phyloP scores from a whole-genome alignment of 2,888 invertebrate species.

The Lepidocyrtinus sp. region DNA sequence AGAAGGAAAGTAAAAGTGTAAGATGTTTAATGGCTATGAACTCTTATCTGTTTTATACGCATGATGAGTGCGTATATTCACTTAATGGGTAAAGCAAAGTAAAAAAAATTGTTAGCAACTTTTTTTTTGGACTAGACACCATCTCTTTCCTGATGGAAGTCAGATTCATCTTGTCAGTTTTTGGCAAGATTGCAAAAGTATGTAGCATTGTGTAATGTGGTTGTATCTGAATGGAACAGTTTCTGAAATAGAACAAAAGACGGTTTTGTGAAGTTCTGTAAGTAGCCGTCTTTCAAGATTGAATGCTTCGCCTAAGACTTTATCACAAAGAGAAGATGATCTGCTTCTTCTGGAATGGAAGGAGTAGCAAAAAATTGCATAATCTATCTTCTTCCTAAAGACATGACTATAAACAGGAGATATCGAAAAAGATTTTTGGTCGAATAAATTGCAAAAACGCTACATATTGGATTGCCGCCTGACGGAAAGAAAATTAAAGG shows the following conservation, averaged over 20 bases:
- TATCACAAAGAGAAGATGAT: slow-evolving; percentile 26
- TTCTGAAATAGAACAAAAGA: slow-evolving; percentile 1
- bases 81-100: slow-evolving; percentile 32
- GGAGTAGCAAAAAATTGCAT: slow-evolving; percentile 46
- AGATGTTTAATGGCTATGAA: slow-evolving; percentile 14
- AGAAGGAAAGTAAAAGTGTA: slow-evolving; percentile 36
- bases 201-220: not conserved
- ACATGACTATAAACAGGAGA: slow-evolving; percentile 41
- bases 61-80: slow-evolving; percentile 37
- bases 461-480: not conserved
- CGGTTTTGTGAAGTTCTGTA: slow-evolving; percentile 6
- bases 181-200: slow-evolving; percentile 47
- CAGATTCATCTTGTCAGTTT: slow-evolving; percentile 50
- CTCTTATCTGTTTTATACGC: slow-evolving; percentile 27
- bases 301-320: slow-evolving; percentile 24
- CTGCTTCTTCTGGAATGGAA: slow-evolving; percentile 28
- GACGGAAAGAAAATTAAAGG: not conserved
- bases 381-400: slow-evolving; percentile 41
- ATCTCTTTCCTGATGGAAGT: slow-evolving; percentile 41
- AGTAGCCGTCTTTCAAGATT: slow-evolving; percentile 26
- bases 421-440: slow-evolving; percentile 5
- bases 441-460: not conserved
- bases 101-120: slow-evolving; percentile 24
- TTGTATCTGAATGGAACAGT: slow-evolving; percentile 10
- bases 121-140: slow-evolving; percentile 22